phyloP scores from a whole-genome alignment of 2,113 vertebrate species.

The Pachypanchax playfairii region DNA sequence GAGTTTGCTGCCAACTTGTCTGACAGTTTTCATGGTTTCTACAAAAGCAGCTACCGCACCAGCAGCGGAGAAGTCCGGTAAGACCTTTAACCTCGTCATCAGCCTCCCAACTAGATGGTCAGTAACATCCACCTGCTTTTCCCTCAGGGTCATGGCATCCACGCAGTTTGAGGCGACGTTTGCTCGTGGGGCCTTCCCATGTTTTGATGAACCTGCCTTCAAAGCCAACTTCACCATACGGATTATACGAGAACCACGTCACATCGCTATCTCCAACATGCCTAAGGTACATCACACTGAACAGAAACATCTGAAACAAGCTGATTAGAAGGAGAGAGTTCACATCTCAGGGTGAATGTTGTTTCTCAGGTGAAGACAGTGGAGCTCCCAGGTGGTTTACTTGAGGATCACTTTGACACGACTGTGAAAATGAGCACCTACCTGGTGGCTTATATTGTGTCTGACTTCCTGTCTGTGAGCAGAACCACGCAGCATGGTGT shows the following conservation, averaged over 20 bases:
- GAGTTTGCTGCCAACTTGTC: conserved; percentile 85
- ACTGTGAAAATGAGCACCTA: conserved; percentile 94
- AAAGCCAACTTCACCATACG: conserved; percentile 88
- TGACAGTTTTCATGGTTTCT: conserved; percentile 86
- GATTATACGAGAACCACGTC: conserved; percentile 81
- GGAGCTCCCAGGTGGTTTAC: conserved; percentile 75
- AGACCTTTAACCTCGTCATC: background rate
- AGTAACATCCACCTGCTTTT: background rate
- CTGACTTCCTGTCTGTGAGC: conserved; percentile 90
- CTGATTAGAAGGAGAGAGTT: background rate
- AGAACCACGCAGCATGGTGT: conserved; percentile 84
- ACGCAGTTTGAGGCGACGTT: conserved; percentile 91
- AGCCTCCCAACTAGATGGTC: background rate
- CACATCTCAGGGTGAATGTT: too few relatives aligned
- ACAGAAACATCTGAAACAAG: background rate
- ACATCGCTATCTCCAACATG: conserved; percentile 90
- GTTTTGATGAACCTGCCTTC: conserved; percentile 91
- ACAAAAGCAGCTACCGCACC: conserved; percentile 89
- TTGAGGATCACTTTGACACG: conserved; percentile 89
- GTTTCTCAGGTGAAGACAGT: conserved; percentile 82
- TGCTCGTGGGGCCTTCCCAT: conserved; percentile 90
- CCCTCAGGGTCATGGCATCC: conserved; percentile 82
- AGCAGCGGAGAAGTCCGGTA: conserved; percentile 85
- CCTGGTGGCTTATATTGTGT: conserved; percentile 91
- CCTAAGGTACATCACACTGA: conserved; percentile 77